Conservation (phyloP, 2,797 vertebrate species). For the Enteromius argenteus region DNA sequence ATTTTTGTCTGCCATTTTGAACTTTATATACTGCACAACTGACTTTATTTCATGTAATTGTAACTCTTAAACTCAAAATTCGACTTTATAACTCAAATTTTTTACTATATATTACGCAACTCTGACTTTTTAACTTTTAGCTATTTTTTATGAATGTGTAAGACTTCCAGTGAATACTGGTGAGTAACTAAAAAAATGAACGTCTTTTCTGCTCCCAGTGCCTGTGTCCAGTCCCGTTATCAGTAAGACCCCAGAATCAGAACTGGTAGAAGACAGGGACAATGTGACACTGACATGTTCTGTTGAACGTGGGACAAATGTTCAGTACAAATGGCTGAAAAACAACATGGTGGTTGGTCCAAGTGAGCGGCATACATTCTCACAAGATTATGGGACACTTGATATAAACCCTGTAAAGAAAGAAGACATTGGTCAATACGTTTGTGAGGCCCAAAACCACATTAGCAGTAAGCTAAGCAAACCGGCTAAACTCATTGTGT, state of each 20-base stretch:
- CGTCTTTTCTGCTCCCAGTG: constrained; percentile 73
- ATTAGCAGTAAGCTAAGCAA: constrained; percentile 83
- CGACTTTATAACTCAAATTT: neutral
- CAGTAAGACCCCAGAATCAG: constrained; percentile 76
- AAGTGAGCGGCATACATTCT: constrained; percentile 79
- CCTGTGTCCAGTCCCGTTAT: constrained; percentile 84
- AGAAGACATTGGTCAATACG: constrained; percentile 89
- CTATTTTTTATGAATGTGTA: neutral
- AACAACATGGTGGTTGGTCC: constrained; percentile 73
- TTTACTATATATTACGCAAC: neutral
- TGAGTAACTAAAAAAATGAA: neutral
- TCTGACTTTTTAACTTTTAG: neutral
- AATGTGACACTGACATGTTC: constrained; percentile 89
- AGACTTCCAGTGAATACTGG: neutral
- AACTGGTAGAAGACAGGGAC: constrained; percentile 86
- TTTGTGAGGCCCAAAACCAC: constrained; percentile 85
- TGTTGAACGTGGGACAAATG: constrained; percentile 83
- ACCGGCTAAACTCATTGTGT: constrained; percentile 83
- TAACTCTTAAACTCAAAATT: neutral
- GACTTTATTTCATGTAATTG: too few species aligned
- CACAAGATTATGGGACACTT: constrained; percentile 78
- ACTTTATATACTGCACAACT: neutral
- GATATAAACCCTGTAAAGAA: constrained; percentile 88
- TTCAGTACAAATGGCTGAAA: constrained; percentile 88
- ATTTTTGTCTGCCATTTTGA: neutral